Evolutionary conservation across 2,113 vertebrate species (phyloP).

Genomic region (Cynopterus brachyotis): DNA sequence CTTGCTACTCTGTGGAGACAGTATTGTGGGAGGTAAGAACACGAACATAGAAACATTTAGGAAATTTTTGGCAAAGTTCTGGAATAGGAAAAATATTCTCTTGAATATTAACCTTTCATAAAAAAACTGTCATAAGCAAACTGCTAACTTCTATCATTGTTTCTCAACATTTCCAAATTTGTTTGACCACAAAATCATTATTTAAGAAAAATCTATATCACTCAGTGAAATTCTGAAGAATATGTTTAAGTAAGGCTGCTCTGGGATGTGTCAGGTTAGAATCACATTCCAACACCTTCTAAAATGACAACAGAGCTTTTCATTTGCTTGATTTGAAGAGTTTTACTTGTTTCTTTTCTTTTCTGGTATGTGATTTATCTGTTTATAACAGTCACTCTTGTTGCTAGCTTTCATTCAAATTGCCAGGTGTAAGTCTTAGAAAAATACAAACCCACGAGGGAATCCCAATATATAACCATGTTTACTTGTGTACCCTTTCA

Average conservation of each 20-base stretch:
- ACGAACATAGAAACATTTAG: not conserved
- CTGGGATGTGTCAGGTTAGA: not conserved
- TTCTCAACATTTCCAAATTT: not conserved
- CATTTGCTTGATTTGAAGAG: not conserved
- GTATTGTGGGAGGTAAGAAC: accelerated
- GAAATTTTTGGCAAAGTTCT: not conserved
- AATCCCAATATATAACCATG: not conserved
- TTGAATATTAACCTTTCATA: not conserved
- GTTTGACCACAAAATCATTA: not conserved
- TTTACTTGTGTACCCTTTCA: not conserved
- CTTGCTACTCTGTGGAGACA: not conserved
- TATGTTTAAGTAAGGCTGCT: not conserved
- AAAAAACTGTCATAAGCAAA: not conserved
- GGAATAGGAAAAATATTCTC: not conserved
- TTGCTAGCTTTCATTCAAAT: not conserved
- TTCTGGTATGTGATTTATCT: not conserved
- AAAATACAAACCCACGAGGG: not conserved
- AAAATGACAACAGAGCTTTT: not conserved
- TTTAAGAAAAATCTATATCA: not conserved
- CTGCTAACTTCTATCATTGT: not conserved
- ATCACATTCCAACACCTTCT: not conserved
- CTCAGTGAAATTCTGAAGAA: not conserved
- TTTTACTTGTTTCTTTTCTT: slow-evolving; percentile 20
- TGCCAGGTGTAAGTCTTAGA: not conserved
- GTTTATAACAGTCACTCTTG: not conserved